Evolutionary conservation across 2,797 vertebrate species (phyloP).

Genomic region (Coregonus sp.): DNA sequence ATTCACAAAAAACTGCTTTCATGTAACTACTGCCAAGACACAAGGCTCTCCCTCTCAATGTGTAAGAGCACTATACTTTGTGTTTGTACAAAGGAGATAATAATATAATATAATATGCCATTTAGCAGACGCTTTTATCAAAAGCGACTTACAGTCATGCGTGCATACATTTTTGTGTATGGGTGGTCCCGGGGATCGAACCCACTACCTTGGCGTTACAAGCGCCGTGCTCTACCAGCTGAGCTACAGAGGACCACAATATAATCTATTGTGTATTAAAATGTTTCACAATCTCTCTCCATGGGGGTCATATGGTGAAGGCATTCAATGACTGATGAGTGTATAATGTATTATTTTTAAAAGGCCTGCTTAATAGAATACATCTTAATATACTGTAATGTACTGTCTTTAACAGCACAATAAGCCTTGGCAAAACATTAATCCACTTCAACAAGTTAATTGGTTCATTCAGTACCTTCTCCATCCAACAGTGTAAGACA

Average conservation of each 20-base stretch:
- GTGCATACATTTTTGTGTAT: too few relatives aligned
- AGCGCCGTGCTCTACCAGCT: too few relatives aligned
- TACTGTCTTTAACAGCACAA: neutral
- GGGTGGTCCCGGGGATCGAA: too few relatives aligned
- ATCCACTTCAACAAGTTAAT: neutral
- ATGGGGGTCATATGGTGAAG: slow-evolving; percentile 40
- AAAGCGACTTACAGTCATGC: too few relatives aligned
- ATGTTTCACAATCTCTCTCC: neutral
- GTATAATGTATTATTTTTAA: neutral
- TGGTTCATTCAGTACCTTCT: neutral
- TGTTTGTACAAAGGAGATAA: slow-evolving; percentile 39
- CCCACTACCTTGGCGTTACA: too few relatives aligned
- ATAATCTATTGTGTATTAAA: too few relatives aligned
- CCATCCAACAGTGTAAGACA: neutral
- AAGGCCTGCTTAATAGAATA: too few relatives aligned
- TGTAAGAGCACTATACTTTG: slow-evolving; percentile 45
- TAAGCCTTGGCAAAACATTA: neutral
- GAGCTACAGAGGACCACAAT: too few relatives aligned
- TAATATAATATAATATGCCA: too few relatives aligned
- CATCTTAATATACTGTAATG: too few relatives aligned
- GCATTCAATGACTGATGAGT: slow-evolving; percentile 12
- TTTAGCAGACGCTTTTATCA: too few relatives aligned
- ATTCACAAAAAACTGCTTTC: slow-evolving; percentile 35
- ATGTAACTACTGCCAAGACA: slow-evolving; percentile 35
- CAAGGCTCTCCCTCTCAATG: slow-evolving; percentile 43